Evolutionary conservation across 2,113 vertebrate genomes (phyloP).

Genomic region (Bos javanicus): DNA sequence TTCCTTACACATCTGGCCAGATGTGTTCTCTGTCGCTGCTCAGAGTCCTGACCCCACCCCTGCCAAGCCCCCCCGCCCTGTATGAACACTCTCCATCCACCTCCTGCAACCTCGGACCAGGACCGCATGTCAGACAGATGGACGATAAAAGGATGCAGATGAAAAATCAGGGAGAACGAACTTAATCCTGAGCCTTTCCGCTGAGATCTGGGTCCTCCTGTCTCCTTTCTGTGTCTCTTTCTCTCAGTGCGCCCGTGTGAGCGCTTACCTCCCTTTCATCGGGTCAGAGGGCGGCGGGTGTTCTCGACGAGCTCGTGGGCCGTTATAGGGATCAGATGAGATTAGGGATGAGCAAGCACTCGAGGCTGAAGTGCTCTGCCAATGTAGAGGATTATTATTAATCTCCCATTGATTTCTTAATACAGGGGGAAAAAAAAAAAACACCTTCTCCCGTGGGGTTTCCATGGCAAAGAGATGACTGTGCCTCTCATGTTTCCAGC

Average conservation of each 20-base stretch:
- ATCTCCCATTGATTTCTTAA: constrained; percentile 37
- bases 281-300: neutral
- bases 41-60: neutral
- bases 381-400: neutral
- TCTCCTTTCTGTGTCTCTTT: neutral
- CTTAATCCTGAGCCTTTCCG: neutral
- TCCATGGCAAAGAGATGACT: neutral
- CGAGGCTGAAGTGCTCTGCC: neutral
- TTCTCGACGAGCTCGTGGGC: neutral
- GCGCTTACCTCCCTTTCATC: neutral
- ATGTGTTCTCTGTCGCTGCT: accelerated
- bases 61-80: accelerated
- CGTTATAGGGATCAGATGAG: neutral
- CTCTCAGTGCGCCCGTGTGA: neutral
- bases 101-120: neutral
- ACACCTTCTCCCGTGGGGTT: neutral
- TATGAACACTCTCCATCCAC: neutral
- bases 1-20: neutral
- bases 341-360: neutral
- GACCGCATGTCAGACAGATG: accelerated
- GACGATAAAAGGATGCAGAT: neutral
- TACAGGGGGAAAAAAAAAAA: neutral
- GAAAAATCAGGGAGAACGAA: neutral
- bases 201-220: neutral
- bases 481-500: neutral